A percentile compares a stretch with the other conserved stretches of the same genome.
Conservation (phyloP, 2,888 invertebrate genomes). For the Ornithoptera alexandrae region DNA sequence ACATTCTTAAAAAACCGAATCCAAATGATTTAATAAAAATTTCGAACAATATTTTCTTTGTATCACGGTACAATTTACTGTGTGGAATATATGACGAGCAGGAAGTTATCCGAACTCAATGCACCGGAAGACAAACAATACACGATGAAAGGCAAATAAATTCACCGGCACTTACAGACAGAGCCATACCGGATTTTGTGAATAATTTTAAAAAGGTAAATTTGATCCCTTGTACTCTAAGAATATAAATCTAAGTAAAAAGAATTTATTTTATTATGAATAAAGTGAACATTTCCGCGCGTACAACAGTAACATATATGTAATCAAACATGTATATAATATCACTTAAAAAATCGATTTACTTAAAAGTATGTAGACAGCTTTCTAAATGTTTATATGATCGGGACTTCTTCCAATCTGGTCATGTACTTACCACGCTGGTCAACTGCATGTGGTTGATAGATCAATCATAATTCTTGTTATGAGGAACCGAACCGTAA, state of each 20-base stretch:
- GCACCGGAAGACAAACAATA: constrained; percentile 1
- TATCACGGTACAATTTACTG: background rate
- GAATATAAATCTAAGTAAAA: background rate
- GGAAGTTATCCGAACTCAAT: constrained; percentile 5
- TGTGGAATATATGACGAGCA: background rate
- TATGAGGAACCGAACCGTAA: background rate
- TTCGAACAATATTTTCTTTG: background rate
- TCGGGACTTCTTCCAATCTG: no score
- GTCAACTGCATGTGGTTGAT: background rate
- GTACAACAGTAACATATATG: background rate
- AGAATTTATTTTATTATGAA: background rate
- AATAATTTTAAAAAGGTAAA: background rate
- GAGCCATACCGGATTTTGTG: background rate
- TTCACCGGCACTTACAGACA: background rate
- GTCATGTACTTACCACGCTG: no score
- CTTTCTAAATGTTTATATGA: no score
- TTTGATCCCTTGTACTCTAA: background rate
- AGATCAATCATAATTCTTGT: background rate
- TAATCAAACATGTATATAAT: background rate
- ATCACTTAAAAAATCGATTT: background rate
- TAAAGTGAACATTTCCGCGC: background rate
- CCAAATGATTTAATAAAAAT: background rate
- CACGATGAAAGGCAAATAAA: background rate
- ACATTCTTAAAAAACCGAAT: background rate
- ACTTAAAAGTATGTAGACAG: no score